A percentile compares a stretch with the other conserved stretches of the same genome.
These are phyloP conservation scores for Drosophila prostipennis DNA, from an alignment of 2,888 invertebrate genomes.

Conservation along the genomic window DNA sequence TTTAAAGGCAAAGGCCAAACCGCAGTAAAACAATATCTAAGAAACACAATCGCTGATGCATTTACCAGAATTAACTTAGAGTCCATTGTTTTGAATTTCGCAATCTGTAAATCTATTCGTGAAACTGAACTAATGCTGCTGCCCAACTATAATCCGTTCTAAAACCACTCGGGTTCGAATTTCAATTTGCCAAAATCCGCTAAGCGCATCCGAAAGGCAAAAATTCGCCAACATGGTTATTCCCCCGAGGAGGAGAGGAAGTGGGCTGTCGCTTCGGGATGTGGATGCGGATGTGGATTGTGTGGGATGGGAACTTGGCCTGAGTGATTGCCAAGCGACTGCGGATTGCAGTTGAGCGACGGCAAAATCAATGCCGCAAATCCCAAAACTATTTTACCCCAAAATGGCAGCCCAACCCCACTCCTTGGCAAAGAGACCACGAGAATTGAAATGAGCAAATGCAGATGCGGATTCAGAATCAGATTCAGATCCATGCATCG, in stretches of 20 bases:
- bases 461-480: conserved; percentile 44
- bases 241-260: not conserved
- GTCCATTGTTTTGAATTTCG: not conserved
- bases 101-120: conserved; percentile 27
- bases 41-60: no score
- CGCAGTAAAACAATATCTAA: not conserved
- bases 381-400: conserved; percentile 72
- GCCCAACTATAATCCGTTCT: conserved; percentile 25
- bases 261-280: not conserved
- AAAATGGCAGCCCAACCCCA: conserved; percentile 39
- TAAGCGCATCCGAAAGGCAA: conserved; percentile 40
- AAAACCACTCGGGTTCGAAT: conserved; percentile 44
- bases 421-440: conserved; percentile 25
- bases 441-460: conserved; percentile 76
- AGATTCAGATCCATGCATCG: conserved; percentile 36
- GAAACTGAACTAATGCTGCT: conserved; percentile 22
- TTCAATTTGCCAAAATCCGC: conserved; percentile 60
- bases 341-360: conserved; percentile 65
- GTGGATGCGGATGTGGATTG: not conserved
- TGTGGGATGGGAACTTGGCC: conserved; percentile 27
- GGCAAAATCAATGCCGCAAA: conserved; percentile 76
- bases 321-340: conserved; percentile 62
- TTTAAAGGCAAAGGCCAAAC: no score
- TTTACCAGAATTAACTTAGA: not conserved
- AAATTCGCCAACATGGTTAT: conserved; percentile 28